phyloP scores from a whole-genome alignment of 1,140 invertebrate species.

The Ceratosolen fusciceps region DNA sequence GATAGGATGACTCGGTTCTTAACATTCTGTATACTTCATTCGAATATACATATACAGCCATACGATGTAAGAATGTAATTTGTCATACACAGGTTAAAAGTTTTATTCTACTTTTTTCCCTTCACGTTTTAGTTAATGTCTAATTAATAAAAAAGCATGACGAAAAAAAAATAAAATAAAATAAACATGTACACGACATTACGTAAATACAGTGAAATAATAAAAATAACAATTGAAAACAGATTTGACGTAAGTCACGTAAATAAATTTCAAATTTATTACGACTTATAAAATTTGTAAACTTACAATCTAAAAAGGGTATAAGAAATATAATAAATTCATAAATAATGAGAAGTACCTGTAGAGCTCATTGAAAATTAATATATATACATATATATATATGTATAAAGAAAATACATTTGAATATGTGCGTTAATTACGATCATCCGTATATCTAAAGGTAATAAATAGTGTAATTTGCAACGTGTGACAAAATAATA shows the following conservation, averaged over 20 bases:
- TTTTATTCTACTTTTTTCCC: constrained; percentile 46
- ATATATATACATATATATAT: background rate
- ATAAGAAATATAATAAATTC: background rate
- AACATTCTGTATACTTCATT: too few relatives aligned
- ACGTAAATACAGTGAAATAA: background rate
- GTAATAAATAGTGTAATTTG: constrained; percentile 25
- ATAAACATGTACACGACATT: too few relatives aligned
- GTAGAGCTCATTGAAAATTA: constrained; percentile 1
- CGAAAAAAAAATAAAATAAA: background rate
- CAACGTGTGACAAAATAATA: background rate
- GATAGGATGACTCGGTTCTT: too few relatives aligned
- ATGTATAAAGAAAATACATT: constrained; percentile 13
- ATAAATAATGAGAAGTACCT: background rate
- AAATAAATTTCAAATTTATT: constrained; percentile 38
- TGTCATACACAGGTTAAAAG: constrained; percentile 15
- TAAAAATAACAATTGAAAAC: constrained; percentile 17
- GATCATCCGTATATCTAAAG: constrained; percentile 5
- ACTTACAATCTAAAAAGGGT: background rate
- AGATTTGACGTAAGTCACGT: constrained; percentile 17
- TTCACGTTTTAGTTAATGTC: constrained; percentile 37
- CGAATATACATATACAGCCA: background rate
- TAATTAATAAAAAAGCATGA: constrained; percentile 16
- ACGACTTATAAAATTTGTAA: constrained; percentile 13
- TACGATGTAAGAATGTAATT: background rate
- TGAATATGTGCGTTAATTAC: constrained; percentile 13